Conservation (phyloP, 2,113 vertebrate genomes). For the Arizona elegans region DNA sequence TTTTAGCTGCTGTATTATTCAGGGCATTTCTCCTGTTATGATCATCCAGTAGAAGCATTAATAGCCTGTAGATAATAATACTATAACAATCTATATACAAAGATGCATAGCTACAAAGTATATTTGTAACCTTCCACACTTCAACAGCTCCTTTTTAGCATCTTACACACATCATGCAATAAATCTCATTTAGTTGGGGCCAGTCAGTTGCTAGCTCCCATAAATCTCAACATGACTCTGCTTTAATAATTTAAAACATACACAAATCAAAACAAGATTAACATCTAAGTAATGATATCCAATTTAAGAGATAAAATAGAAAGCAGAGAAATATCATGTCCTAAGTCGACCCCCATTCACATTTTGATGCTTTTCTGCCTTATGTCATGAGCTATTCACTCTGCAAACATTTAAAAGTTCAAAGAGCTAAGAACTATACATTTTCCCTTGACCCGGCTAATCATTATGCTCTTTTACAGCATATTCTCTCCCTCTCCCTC, state of each 20-base stretch:
- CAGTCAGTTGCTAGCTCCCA: background rate
- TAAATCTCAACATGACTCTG: background rate
- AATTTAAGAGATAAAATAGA: background rate
- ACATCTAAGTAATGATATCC: background rate
- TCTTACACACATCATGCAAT: background rate
- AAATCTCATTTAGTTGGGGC: background rate
- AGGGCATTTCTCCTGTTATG: no score
- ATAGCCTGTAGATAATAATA: conserved; percentile 44
- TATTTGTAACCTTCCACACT: conserved; percentile 1
- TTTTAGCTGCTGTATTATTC: no score
- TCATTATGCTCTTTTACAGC: no score
- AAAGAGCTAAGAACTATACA: no score
- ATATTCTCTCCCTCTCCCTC: no score
- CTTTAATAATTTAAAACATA: background rate
- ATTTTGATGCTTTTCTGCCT: no score
- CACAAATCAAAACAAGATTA: background rate
- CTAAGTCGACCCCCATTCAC: no score
- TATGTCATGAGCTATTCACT: no score
- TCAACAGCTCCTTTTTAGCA: background rate
- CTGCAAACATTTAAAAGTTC: no score
- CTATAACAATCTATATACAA: conserved; percentile 39
- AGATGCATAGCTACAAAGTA: conserved; percentile 21
- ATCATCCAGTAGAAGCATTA: conserved; percentile 42
- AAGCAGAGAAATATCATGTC: no score
- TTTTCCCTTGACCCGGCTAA: no score